These are phyloP conservation scores for Drosophila fulvimacula DNA, from an alignment of 2,888 invertebrate species.

Conservation along the genomic window DNA sequence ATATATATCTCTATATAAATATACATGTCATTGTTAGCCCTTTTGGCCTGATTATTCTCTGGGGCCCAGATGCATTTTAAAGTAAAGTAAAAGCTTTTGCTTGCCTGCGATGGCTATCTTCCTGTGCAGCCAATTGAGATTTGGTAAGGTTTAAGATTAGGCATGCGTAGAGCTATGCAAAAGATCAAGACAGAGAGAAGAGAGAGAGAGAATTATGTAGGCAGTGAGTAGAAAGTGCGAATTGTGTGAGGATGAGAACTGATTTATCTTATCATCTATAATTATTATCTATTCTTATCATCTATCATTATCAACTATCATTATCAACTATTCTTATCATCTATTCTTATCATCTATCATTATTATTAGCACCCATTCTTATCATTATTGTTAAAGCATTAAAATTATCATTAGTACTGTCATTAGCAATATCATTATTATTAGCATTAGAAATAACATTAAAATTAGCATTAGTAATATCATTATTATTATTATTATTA, in stretches of 20 bases:
- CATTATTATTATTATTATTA: neutral
- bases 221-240: neutral
- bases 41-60: conserved; percentile 1
- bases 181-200: neutral
- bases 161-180: neutral
- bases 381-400: neutral
- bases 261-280: neutral
- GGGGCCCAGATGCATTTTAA: conserved; percentile 5
- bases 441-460: too few species aligned
- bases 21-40: conserved; percentile 6
- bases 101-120: neutral
- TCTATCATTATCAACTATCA: neutral
- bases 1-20: neutral
- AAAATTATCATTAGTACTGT: neutral
- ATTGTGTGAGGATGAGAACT: neutral
- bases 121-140: neutral
- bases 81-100: conserved; percentile 6
- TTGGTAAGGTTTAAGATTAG: neutral
- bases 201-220: neutral
- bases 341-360: neutral
- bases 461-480: too few species aligned
- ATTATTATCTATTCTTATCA: neutral
- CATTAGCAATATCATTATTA: neutral
- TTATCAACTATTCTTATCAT: neutral
- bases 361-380: neutral